Base-by-base conservation (phyloP, 2,888 invertebrate genomes). In the Ypsolopha sequella region DNA sequence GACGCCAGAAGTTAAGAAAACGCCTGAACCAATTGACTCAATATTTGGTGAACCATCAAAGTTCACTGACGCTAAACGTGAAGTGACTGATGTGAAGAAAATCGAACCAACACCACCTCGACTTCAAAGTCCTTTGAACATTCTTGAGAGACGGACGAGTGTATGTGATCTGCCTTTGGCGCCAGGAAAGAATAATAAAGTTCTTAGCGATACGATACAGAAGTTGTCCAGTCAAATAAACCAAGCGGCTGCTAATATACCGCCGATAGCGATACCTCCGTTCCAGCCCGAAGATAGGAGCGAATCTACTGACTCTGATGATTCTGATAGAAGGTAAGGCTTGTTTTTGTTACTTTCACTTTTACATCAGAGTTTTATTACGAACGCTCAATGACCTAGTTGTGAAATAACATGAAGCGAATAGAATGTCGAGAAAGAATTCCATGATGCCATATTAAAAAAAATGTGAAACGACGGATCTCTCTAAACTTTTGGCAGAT, bases 131-230 rank as follows among this genome's bases (percentile, higher is more conserved):
- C 84, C 86, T 2, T 58, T 81, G 54, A 81, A 70, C 53, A 70
- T 81, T 41, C 56, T 85, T 35, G 80, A 85, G 55, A 62, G 84
- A 13, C 70, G 87, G 9, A 81, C 80, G 60, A 87, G 87, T 57
- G 76, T 80, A 1, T 77, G 80, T 0, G 87, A 87, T 36, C 56
- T 84, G 41, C 68, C 80, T 3, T 57, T 82, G n/a, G 66, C 63
- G 39, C 73, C 80, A 0, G 84, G 82, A 14, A 87, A 86, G 62
- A 90, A 88, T 58, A 90, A 90, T 55, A 89, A 88, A 60, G 90
- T 90, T 39, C 67, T 90, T 9, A 89, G 88, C 57, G 90, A 90
- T 56, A 90, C 90, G 0, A 90, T 90, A 63, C 90, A 89, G 68
- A 90, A 90, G 63, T 65, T 90, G 36, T 87, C 87, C 13, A 87